Conservation (phyloP, 2,888 invertebrate genomes). For the Strigamia transsilvanica region DNA sequence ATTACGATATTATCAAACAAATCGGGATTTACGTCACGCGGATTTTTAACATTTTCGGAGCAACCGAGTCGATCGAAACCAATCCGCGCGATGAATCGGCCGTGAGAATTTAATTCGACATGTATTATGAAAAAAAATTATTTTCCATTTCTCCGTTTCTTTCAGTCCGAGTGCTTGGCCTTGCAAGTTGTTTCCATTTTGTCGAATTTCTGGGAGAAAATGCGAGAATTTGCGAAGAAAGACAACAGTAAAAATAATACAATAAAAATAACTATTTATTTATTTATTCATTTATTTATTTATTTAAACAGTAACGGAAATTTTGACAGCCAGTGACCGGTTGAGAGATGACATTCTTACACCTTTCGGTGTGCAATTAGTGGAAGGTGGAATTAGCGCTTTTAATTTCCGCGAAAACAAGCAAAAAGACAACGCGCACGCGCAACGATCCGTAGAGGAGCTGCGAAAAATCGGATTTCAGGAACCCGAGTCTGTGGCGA, state of each 20-base stretch:
- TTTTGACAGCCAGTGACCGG: conserved; percentile 84
- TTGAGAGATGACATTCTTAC: too few relatives aligned
- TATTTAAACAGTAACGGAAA: conserved; percentile 71
- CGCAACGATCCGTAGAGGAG: too few relatives aligned
- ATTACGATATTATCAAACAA: conserved; percentile 76
- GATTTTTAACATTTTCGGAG: conserved; percentile 70
- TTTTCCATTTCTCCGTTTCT: conserved; percentile 50
- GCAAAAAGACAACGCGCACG: too few relatives aligned
- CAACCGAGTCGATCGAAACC: conserved; percentile 61
- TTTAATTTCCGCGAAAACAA: too few relatives aligned
- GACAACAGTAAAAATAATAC: conserved; percentile 62
- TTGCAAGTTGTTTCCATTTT: conserved; percentile 89
- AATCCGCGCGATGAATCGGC: conserved; percentile 28
- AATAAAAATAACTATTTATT: background rate
- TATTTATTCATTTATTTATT: background rate
- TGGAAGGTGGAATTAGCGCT: too few relatives aligned
- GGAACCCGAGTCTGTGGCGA: too few relatives aligned
- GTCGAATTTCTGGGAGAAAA: conserved; percentile 83
- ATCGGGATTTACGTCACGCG: conserved; percentile 84
- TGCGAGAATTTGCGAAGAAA: conserved; percentile 75
- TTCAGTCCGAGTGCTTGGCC: conserved; percentile 76
- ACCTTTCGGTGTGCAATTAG: too few relatives aligned
- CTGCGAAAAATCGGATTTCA: too few relatives aligned
- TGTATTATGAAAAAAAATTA: conserved; percentile 6
- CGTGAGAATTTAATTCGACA: background rate